phyloP scores from a whole-genome alignment of 2,888 invertebrate genomes.

The Apeira syringaria region DNA sequence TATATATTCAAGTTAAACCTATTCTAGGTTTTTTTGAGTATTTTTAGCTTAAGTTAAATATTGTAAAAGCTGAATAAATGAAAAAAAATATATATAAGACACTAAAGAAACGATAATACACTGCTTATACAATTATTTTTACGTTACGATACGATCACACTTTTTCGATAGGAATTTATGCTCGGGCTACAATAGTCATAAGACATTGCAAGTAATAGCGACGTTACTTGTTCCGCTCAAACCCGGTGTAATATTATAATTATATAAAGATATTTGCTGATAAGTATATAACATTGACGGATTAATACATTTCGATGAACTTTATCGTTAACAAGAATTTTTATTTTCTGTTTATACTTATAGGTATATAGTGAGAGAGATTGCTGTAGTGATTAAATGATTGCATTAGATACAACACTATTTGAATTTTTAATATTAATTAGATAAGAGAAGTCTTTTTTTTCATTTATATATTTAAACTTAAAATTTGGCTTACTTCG shows the following conservation, averaged over 20 bases:
- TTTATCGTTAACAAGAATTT: conserved; percentile 36
- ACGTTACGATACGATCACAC: too few species aligned
- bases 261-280: conserved; percentile 51
- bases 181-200: too few species aligned
- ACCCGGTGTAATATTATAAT: conserved; percentile 44
- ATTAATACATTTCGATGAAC: conserved; percentile 23
- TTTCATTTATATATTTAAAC: conserved; percentile 58
- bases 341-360: conserved; percentile 52
- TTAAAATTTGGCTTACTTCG: conserved; percentile 56
- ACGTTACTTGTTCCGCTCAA: conserved; percentile 31
- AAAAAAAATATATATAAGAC: too few species aligned
- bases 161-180: too few species aligned
- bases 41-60: too few species aligned
- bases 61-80: too few species aligned
- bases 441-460: conserved; percentile 65
- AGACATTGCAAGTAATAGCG: conserved; percentile 40
- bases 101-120: too few species aligned
- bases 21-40: too few species aligned
- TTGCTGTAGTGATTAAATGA: conserved; percentile 52
- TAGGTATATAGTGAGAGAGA: conserved; percentile 50
- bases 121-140: too few species aligned
- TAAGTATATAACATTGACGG: conserved; percentile 57
- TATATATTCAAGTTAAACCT: too few species aligned
- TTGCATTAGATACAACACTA: conserved; percentile 54
- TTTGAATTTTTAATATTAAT: conserved; percentile 65